Conservation (phyloP, 2,888 invertebrate genomes). For the Chymomyza procnemis region DNA sequence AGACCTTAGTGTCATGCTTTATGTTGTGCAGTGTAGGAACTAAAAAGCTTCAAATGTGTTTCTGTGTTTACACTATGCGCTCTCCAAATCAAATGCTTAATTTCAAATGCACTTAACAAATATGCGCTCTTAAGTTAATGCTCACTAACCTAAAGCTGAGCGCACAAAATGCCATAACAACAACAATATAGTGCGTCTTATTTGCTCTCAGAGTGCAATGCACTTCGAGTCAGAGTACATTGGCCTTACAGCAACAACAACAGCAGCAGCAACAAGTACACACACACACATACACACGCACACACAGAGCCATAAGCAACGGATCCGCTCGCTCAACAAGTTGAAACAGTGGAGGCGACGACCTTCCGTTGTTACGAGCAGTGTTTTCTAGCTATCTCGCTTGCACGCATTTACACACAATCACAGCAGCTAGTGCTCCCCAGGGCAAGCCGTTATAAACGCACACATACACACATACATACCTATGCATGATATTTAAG, state of each 20-base stretch:
- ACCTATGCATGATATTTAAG: constrained; percentile 5
- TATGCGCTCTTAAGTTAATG: too few species aligned
- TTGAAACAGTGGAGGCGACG: not conserved
- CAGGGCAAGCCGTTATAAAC: not conserved
- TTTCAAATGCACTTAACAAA: too few species aligned
- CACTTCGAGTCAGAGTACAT: constrained; percentile 57
- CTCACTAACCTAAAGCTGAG: too few species aligned
- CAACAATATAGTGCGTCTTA: not conserved
- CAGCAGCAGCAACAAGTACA: not conserved
- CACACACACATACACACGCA: not conserved
- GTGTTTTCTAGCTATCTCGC: not conserved
- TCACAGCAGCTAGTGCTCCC: not conserved
- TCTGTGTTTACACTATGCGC: too few species aligned
- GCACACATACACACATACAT: not conserved
- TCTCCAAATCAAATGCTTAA: too few species aligned
- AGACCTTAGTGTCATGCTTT: too few species aligned
- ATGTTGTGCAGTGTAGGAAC: too few species aligned
- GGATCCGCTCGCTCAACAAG: constrained; percentile 30
- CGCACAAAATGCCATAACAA: not conserved
- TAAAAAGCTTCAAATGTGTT: too few species aligned
- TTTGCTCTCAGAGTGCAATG: constrained; percentile 55
- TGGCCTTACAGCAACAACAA: constrained; percentile 51
- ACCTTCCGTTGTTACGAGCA: not conserved
- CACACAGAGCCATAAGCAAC: constrained; percentile 39
- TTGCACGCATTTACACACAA: not conserved